These are phyloP conservation scores for Cyaniris semiargus DNA, from an alignment of 2,888 invertebrate species.

Conservation along the genomic window DNA sequence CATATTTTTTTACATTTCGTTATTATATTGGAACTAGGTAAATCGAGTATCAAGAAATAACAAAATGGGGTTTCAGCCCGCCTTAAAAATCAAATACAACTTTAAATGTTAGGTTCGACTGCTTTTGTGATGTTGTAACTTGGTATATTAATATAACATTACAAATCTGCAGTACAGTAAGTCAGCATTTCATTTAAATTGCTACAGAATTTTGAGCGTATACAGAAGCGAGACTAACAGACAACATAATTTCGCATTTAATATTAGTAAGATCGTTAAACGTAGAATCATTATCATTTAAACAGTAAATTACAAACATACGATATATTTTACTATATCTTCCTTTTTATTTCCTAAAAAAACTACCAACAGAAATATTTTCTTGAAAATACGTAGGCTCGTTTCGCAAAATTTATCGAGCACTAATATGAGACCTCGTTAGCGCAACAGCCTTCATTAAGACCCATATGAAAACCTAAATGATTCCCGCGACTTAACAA, in stretches of 20 bases:
- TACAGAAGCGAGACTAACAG: too few relatives aligned
- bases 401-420: constrained; percentile 43
- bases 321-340: too few relatives aligned
- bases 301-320: background rate
- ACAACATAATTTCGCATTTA: too few relatives aligned
- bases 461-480: constrained; percentile 42
- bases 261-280: too few relatives aligned
- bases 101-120: background rate
- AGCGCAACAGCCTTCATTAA: constrained; percentile 49
- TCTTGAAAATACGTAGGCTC: constrained; percentile 18
- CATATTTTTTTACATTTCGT: too few relatives aligned
- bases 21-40: too few relatives aligned
- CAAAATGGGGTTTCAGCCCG: too few relatives aligned
- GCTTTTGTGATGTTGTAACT: background rate
- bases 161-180: too few relatives aligned
- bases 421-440: constrained; percentile 49
- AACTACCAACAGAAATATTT: background rate
- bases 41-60: too few relatives aligned
- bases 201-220: too few relatives aligned
- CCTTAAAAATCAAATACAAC: background rate
- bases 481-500: constrained; percentile 24
- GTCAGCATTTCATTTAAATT: too few relatives aligned
- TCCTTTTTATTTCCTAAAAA: background rate
- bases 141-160: background rate
- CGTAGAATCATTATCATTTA: too few relatives aligned